Conservation (phyloP, 1,140 invertebrate species). For the Cydia fagiglandana region DNA sequence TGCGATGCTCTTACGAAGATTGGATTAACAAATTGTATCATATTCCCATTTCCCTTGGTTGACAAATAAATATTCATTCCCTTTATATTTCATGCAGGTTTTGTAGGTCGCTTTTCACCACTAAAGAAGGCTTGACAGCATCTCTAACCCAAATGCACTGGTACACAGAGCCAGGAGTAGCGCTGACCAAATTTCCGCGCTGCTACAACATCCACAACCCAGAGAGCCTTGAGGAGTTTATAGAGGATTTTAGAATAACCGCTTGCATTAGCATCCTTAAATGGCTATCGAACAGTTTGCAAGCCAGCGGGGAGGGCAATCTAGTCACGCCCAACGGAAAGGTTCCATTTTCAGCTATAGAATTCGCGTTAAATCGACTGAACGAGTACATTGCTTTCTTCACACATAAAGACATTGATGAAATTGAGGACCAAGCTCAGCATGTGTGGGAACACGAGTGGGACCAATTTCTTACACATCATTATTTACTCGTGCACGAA, state of each 20-base stretch:
- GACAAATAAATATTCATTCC: too few species aligned
- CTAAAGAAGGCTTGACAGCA: slow-evolving; percentile 92
- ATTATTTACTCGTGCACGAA: slow-evolving; percentile 85
- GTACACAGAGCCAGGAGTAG: slow-evolving; percentile 90
- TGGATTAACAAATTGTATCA: too few species aligned
- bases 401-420: slow-evolving; percentile 93
- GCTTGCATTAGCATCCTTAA: slow-evolving; percentile 91
- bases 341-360: slow-evolving; percentile 85
- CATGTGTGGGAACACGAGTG: slow-evolving; percentile 90
- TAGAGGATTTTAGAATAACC: slow-evolving; percentile 93
- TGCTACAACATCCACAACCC: slow-evolving; percentile 92
- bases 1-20: neutral
- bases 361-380: slow-evolving; percentile 89
- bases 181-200: slow-evolving; percentile 90
- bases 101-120: slow-evolving; percentile 91
- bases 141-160: slow-evolving; percentile 93
- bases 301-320: slow-evolving; percentile 79
- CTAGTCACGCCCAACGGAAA: slow-evolving; percentile 81
- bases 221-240: slow-evolving; percentile 92
- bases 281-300: slow-evolving; percentile 83
- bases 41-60: too few species aligned
- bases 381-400: slow-evolving; percentile 87
- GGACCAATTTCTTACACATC: slow-evolving; percentile 90
- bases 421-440: slow-evolving; percentile 80
- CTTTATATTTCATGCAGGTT: slow-evolving; percentile 77